Evolutionary conservation across 2,888 invertebrate species (phyloP).

Genomic region (Danaus chrysippus): DNA sequence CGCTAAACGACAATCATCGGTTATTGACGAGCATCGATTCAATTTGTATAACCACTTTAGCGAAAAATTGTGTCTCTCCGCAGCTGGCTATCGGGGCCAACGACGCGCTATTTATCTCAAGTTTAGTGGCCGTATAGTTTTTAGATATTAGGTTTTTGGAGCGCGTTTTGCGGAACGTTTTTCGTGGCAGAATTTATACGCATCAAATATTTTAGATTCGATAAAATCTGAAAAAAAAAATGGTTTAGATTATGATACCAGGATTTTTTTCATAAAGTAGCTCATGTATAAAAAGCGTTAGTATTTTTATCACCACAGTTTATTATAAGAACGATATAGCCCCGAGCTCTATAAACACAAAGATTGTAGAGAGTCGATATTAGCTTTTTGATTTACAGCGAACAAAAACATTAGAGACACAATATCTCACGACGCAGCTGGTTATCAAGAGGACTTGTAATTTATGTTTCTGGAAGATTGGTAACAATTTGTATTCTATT

Average conservation of each 20-base stretch:
- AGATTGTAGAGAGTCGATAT: background rate
- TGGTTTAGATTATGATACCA: background rate
- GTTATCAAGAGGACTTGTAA: background rate
- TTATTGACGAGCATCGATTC: slow-evolving; percentile 61
- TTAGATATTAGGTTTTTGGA: slow-evolving; percentile 10
- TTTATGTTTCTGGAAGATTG: slow-evolving; percentile 1
- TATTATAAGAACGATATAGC: background rate
- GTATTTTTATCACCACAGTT: background rate
- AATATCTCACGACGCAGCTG: slow-evolving; percentile 4
- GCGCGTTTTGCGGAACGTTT: slow-evolving; percentile 13
- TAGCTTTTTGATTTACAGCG: slow-evolving; percentile 6
- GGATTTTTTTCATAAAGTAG: slow-evolving; percentile 7
- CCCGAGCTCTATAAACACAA: background rate
- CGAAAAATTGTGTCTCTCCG: slow-evolving; percentile 73
- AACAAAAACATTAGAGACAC: slow-evolving; percentile 3
- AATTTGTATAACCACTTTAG: slow-evolving; percentile 72
- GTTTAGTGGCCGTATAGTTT: slow-evolving; percentile 10
- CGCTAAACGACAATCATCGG: slow-evolving; percentile 50
- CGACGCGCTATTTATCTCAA: slow-evolving; percentile 30
- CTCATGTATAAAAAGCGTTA: too few species aligned
- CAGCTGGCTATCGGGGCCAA: slow-evolving; percentile 60
- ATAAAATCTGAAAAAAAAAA: background rate
- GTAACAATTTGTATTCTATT: slow-evolving; percentile 4
- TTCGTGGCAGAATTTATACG: background rate
- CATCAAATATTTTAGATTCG: background rate